These are phyloP conservation scores for Sphaeramia orbicularis DNA, from an alignment of 2,797 vertebrate species.

Conservation along the genomic window DNA sequence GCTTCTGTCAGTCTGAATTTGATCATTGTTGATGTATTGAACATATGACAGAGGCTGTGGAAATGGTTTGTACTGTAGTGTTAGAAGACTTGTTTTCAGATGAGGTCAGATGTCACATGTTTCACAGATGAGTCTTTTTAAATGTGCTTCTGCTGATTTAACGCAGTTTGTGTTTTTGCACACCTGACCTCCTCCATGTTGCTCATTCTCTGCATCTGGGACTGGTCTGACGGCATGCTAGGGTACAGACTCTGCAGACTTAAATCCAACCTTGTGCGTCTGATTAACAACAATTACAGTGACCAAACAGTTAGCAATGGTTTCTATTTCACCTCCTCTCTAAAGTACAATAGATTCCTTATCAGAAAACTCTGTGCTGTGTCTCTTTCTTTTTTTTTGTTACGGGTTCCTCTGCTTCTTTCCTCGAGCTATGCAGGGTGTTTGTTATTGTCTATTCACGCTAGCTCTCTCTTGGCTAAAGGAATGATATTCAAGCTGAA, in stretches of 20 bases:
- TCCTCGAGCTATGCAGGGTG: constrained; percentile 9
- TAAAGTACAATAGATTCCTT: constrained; percentile 41
- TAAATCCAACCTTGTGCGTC: constrained; percentile 32
- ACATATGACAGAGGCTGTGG: no score
- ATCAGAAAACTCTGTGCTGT: constrained; percentile 33
- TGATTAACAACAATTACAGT: constrained; percentile 31
- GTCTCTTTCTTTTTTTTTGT: constrained; percentile 21
- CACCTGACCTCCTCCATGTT: constrained; percentile 37
- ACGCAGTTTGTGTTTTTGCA: constrained; percentile 27
- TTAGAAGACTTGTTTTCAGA: background rate
- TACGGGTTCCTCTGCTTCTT: constrained; percentile 1
- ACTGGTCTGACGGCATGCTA: constrained; percentile 63
- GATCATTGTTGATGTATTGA: no score
- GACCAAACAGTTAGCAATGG: constrained; percentile 14
- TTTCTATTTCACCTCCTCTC: constrained; percentile 43
- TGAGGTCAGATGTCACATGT: background rate
- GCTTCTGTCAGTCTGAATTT: no score
- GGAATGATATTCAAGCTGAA: constrained; percentile 44
- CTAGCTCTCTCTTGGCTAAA: constrained; percentile 33
- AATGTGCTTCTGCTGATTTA: constrained; percentile 12
- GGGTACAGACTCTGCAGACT: constrained; percentile 33
- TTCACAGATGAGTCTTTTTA: background rate
- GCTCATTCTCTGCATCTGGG: constrained; percentile 31
- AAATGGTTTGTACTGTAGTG: no score
- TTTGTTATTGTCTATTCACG: constrained; percentile 39